phyloP scores from a whole-genome alignment of 1,140 invertebrate genomes.

The Bombus cullumanus region DNA sequence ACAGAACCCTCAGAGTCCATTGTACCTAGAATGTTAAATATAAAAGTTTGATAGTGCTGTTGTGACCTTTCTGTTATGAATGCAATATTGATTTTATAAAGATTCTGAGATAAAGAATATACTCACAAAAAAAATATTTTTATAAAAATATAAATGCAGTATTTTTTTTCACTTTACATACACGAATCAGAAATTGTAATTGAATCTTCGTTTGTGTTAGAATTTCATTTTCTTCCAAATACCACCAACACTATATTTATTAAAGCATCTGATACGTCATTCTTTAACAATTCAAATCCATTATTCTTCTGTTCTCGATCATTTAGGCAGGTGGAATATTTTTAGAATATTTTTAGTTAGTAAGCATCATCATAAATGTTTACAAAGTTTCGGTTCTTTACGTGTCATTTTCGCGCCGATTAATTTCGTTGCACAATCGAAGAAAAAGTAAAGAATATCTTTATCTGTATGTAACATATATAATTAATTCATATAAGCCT shows the following conservation, averaged over 20 bases:
- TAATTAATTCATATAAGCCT: neutral
- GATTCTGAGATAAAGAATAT: no score
- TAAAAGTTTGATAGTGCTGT: neutral
- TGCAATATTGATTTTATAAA: neutral
- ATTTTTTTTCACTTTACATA: neutral
- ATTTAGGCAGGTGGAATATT: neutral
- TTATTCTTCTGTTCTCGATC: neutral
- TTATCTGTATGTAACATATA: neutral
- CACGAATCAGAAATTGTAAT: neutral
- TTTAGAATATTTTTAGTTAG: neutral
- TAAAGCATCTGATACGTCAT: neutral
- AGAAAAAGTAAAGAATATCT: neutral
- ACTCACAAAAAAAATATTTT: constrained; percentile 18
- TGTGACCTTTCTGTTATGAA: neutral
- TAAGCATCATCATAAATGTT: constrained; percentile 25
- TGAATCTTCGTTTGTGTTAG: neutral
- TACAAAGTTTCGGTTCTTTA: neutral
- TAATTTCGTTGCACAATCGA: neutral
- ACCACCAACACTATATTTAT: neutral
- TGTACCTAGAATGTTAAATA: constrained; percentile 23
- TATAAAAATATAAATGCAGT: constrained; percentile 25
- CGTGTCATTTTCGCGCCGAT: constrained; percentile 1
- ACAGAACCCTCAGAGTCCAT: constrained; percentile 54
- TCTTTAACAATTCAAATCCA: neutral
- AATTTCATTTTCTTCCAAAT: neutral